phyloP scores from a whole-genome alignment of 2,888 invertebrate species.

The Digitonthophagus gazella region DNA sequence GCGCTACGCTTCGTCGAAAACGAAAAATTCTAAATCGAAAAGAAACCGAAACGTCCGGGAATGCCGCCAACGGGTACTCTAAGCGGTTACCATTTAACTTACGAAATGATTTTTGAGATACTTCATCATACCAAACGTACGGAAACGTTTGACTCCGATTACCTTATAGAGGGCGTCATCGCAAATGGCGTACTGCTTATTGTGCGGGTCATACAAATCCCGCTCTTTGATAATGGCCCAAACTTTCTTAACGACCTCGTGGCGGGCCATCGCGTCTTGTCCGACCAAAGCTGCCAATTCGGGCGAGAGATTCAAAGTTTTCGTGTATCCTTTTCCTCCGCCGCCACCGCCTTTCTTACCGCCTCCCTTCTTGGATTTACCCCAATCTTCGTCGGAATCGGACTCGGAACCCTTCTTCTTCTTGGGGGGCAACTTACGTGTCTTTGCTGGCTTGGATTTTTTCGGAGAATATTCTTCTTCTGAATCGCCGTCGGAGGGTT shows the following conservation, averaged over 20 bases:
- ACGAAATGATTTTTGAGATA: constrained; percentile 88
- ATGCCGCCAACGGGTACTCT: constrained; percentile 18
- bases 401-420: constrained; percentile 68
- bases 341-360: constrained; percentile 52
- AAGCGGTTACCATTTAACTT: constrained; percentile 50
- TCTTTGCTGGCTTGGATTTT: constrained; percentile 57
- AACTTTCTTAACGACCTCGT: constrained; percentile 86
- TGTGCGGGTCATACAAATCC: constrained; percentile 88
- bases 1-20: neutral
- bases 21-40: constrained; percentile 3
- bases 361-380: constrained; percentile 57
- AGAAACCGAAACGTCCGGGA: constrained; percentile 6
- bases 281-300: constrained; percentile 84
- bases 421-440: constrained; percentile 53
- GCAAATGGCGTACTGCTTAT: constrained; percentile 93
- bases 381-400: constrained; percentile 69
- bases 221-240: constrained; percentile 89
- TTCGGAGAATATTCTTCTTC: constrained; percentile 64
- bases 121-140: constrained; percentile 97
- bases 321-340: constrained; percentile 71
- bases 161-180: constrained; percentile 87
- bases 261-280: constrained; percentile 77
- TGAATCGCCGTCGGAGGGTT: constrained; percentile 56
- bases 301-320: constrained; percentile 79
- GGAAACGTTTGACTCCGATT: constrained; percentile 88